Percentiles rank a stretch among this genome's conserved stretches.
phyloP scores from a whole-genome alignment of 2,797 vertebrate species.

The Tadarida brasiliensis region DNA sequence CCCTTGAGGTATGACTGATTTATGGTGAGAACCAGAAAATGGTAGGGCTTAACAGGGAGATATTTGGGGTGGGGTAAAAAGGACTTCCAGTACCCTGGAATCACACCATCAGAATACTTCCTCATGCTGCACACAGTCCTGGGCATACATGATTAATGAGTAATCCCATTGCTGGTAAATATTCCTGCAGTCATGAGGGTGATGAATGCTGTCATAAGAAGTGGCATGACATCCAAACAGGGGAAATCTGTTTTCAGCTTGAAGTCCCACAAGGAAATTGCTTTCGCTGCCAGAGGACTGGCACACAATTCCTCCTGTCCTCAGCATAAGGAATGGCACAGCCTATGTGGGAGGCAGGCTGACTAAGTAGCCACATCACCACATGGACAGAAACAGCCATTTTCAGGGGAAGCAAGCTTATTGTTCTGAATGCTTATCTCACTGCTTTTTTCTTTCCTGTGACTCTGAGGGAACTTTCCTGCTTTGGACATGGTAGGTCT shows the following conservation, averaged over 20 bases:
- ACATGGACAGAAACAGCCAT: not conserved
- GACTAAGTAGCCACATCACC: not conserved
- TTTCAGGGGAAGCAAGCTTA: not conserved
- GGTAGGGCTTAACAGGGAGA: not conserved
- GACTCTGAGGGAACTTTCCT: not conserved
- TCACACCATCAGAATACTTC: not conserved
- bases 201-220: not conserved
- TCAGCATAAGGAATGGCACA: not conserved
- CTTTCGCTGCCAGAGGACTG: not conserved
- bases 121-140: not conserved
- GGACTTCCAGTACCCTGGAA: not conserved
- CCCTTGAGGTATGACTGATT: not conserved
- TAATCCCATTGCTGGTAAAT: not conserved
- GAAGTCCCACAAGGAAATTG: not conserved
- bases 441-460: not conserved
- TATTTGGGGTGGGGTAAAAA: not conserved
- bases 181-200: not conserved
- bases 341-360: not conserved
- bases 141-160: not conserved
- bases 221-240: not conserved
- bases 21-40: not conserved
- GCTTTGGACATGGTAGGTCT: not conserved
- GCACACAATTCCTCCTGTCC: not conserved
- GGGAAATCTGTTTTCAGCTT: conserved; percentile 33
- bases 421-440: not conserved